Conservation (phyloP, 2,113 vertebrate species). For the Urocolius indicus region DNA sequence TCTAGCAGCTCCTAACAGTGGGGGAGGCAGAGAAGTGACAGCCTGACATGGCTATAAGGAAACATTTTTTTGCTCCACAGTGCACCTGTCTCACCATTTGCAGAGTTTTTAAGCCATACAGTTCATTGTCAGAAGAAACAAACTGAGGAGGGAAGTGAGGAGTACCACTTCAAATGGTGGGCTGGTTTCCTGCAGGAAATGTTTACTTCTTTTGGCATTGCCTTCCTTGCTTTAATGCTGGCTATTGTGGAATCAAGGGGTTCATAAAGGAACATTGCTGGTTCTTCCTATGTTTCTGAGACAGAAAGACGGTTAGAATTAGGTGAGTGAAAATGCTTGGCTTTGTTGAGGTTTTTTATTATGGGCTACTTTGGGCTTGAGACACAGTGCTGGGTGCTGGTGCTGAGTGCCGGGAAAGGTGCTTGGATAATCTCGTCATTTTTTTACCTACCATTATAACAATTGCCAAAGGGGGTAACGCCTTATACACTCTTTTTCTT, state of each 20-base stretch:
- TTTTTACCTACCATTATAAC: background rate
- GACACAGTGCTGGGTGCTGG: too few species aligned
- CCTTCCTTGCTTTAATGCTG: background rate
- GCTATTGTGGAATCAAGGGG: background rate
- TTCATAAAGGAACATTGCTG: background rate
- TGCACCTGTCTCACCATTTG: background rate
- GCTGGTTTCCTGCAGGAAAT: background rate
- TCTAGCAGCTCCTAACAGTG: constrained; percentile 36
- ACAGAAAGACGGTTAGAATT: background rate
- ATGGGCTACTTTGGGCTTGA: background rate
- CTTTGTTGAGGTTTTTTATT: background rate
- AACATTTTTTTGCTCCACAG: background rate
- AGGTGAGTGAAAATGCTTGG: background rate
- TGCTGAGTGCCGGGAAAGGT: background rate
- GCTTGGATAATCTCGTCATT: background rate
- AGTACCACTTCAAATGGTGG: background rate
- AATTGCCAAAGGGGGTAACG: background rate
- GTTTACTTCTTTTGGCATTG: background rate
- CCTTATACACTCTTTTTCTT: background rate
- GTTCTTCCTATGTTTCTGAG: background rate
- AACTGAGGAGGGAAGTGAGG: fast-evolving
- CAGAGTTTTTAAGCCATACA: background rate
- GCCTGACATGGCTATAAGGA: background rate
- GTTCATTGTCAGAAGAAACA: background rate
- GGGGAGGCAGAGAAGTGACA: constrained; percentile 40